phyloP scores from a whole-genome alignment of 1,140 invertebrate genomes.

The Apis florea region DNA sequence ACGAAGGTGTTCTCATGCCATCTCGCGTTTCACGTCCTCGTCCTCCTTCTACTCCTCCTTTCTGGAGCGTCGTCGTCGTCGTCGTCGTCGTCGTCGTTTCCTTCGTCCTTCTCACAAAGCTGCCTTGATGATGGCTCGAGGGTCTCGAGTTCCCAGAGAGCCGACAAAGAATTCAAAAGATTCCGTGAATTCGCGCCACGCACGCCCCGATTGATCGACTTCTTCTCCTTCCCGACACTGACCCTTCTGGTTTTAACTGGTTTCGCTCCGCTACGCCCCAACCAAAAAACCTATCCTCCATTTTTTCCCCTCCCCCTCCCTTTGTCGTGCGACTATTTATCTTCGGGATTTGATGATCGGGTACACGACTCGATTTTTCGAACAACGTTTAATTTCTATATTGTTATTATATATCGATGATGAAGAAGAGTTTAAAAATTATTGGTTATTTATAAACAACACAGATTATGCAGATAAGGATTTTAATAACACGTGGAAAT shows the following conservation, averaged over 20 bases:
- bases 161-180: constrained; percentile 65
- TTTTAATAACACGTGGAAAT: too few species aligned
- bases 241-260: constrained; percentile 23
- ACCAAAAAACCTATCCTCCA: background rate
- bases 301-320: background rate
- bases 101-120: constrained; percentile 34
- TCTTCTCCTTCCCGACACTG: constrained; percentile 37
- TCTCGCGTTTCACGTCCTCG: constrained; percentile 51
- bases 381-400: background rate
- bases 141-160: constrained; percentile 35
- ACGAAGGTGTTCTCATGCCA: constrained; percentile 60
- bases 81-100: background rate
- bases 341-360: background rate
- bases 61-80: background rate
- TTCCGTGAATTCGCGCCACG: constrained; percentile 48
- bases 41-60: constrained; percentile 29
- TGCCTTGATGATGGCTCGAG: constrained; percentile 11
- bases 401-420: too few species aligned
- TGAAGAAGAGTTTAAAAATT: too few species aligned
- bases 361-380: background rate
- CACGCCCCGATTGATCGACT: constrained; percentile 54
- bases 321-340: background rate
- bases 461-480: too few species aligned
- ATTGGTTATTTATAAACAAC: too few species aligned
- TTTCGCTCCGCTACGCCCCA: background rate